Conservation (phyloP, 1,140 invertebrate species). For the Euborellia annulipes region DNA sequence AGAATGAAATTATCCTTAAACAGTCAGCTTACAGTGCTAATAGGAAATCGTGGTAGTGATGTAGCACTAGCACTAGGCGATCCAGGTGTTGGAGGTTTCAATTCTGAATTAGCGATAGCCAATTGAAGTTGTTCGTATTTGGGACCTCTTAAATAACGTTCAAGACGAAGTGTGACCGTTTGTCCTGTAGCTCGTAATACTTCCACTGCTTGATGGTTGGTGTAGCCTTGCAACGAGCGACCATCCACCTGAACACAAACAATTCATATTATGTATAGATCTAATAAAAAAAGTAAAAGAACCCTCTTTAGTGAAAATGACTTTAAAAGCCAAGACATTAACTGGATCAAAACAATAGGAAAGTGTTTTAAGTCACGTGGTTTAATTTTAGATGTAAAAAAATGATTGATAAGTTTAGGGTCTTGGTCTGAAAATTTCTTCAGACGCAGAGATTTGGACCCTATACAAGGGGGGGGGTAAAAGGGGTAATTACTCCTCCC, state of each 20-base stretch:
- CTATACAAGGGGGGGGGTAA: no score
- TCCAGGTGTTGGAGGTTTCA: constrained; percentile 41
- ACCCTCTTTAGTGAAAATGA: no score
- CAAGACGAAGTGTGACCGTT: constrained; percentile 69
- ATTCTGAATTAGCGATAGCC: constrained; percentile 74
- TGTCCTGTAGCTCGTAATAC: constrained; percentile 75
- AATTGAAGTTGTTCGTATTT: constrained; percentile 92
- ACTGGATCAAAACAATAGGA: no score
- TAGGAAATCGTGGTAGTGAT: constrained; percentile 58
- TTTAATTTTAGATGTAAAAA: no score
- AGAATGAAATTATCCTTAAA: background rate
- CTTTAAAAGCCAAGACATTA: no score
- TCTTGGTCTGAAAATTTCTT: no score
- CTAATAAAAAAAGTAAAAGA: no score
- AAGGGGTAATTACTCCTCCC: no score
- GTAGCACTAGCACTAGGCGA: constrained; percentile 61
- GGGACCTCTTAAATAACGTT: constrained; percentile 81
- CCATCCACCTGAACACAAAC: constrained; percentile 74
- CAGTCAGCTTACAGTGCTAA: constrained; percentile 46
- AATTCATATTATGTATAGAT: no score
- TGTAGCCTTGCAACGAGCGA: constrained; percentile 81
- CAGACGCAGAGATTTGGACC: no score
- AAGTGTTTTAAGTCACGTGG: no score
- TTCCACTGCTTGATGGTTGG: constrained; percentile 92
- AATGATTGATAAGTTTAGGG: no score